Conservation (phyloP, 2,797 vertebrate species). For the Coregonus suidteri region DNA sequence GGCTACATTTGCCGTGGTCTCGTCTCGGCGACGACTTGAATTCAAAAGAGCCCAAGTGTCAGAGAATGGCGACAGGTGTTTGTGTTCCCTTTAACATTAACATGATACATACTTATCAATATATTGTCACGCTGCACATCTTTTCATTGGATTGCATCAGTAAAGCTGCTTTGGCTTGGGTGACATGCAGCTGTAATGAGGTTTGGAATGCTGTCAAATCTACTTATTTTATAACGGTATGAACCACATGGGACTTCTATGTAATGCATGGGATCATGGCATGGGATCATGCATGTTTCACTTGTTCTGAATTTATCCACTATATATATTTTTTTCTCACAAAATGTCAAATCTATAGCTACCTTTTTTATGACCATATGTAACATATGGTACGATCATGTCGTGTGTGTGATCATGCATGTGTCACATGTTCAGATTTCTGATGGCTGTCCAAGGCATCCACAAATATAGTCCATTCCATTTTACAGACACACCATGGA, state of each 20-base stretch:
- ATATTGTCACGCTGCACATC: conserved; percentile 8
- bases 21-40: conserved; percentile 38
- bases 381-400: no score
- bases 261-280: neutral
- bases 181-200: neutral
- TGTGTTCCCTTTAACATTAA: conserved; percentile 21
- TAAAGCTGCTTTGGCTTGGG: conserved; percentile 34
- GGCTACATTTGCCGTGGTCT: conserved; percentile 52
- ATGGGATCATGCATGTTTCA: no score
- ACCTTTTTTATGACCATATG: no score
- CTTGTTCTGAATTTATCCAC: no score
- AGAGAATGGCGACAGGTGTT: conserved; percentile 45
- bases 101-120: conserved; percentile 12
- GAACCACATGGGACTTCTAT: neutral
- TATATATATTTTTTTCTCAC: no score
- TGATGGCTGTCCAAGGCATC: no score
- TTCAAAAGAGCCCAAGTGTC: conserved; percentile 46
- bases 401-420: no score
- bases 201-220: neutral
- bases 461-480: no score
- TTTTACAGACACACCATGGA: no score
- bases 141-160: conserved; percentile 31
- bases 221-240: no score
- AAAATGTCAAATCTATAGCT: no score
- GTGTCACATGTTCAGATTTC: no score